Evolutionary conservation across 2,888 invertebrate genomes (phyloP).

Genomic region (Diarsia brunnea): DNA sequence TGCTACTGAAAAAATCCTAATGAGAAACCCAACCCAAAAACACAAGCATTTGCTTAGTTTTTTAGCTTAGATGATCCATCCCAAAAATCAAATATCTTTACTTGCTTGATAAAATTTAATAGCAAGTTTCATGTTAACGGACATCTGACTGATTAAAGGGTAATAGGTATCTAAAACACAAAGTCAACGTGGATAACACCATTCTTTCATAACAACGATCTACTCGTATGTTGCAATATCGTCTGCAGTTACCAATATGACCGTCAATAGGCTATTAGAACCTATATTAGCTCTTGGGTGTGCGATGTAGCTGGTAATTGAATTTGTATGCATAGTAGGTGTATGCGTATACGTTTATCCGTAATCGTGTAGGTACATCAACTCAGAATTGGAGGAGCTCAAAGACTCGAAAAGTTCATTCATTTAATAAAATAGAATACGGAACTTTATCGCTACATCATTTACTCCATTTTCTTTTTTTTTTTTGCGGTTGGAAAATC

Average conservation of each 20-base stretch:
- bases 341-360: neutral
- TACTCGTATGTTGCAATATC: neutral
- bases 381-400: neutral
- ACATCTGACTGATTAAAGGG: neutral
- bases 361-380: neutral
- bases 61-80: no score
- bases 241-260: neutral
- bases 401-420: neutral
- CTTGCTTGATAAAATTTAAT: neutral
- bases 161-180: neutral
- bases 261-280: constrained; percentile 9
- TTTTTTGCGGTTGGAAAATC: no score
- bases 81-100: neutral
- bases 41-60: no score
- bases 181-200: neutral
- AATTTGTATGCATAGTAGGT: neutral
- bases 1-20: no score
- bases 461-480: no score
- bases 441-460: neutral
- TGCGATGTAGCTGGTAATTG: neutral
- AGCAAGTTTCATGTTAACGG: neutral
- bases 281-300: constrained; percentile 17
- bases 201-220: no score
- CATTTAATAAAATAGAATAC: neutral
- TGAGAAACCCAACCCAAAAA: no score